phyloP scores from a whole-genome alignment of 2,797 vertebrate species.

The Acipenser oxyrinchus region DNA sequence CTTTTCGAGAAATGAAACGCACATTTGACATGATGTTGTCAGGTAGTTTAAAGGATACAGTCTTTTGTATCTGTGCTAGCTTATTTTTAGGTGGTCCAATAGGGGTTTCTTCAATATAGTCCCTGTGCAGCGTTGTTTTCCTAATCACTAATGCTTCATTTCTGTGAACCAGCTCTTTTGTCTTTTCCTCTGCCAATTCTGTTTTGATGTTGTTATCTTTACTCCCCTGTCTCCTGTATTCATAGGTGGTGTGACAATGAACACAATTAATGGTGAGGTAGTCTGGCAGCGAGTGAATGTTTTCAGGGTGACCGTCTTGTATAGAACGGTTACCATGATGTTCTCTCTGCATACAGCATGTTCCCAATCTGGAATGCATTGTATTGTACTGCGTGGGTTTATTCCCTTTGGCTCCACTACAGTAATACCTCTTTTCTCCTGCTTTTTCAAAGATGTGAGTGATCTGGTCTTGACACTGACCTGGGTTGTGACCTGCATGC shows the following conservation, averaged over 20 bases:
- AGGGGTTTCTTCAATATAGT: constrained; percentile 19
- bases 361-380: constrained; percentile 6
- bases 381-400: constrained; percentile 3
- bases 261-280: constrained; percentile 33
- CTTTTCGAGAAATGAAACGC: constrained; percentile 18
- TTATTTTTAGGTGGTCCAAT: constrained; percentile 33
- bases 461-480: constrained; percentile 3
- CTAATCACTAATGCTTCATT: constrained; percentile 16
- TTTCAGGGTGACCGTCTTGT: constrained; percentile 13
- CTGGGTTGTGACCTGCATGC: constrained; percentile 1
- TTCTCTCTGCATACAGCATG: constrained; percentile 5
- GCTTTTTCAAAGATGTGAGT: constrained; percentile 10
- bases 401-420: constrained; percentile 16
- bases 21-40: constrained; percentile 18
- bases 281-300: constrained; percentile 9
- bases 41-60: constrained; percentile 57
- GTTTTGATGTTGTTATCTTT: constrained; percentile 14
- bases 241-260: constrained; percentile 37
- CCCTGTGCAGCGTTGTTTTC: constrained; percentile 26
- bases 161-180: constrained; percentile 2
- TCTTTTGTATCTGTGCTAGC: constrained; percentile 40
- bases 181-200: constrained; percentile 9
- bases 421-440: neutral
- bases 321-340: constrained; percentile 10
- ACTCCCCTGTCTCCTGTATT: constrained; percentile 28